Base-by-base conservation (phyloP, 2,113 vertebrate genomes). In the Hyla sarda region DNA sequence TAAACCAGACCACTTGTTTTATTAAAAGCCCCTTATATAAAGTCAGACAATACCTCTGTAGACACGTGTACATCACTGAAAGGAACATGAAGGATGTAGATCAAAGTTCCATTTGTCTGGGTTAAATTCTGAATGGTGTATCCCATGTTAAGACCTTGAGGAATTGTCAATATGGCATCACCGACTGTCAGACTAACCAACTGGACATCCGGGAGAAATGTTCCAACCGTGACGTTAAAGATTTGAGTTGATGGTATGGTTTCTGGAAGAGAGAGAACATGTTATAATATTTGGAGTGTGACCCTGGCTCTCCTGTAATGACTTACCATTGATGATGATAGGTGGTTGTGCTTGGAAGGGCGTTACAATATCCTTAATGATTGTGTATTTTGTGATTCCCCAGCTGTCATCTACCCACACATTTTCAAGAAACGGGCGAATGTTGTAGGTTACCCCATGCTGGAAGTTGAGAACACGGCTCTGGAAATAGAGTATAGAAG, bases 211-310 rank as follows among this genome's bases (percentile, higher is more conserved):
- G 88, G 71, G 0, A 92, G 88, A 37, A 96, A 95, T 0, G 78
- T 89, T 60, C 96, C 95, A 2, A 95, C 58, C 1, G 89, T 77
- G 7, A 93, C 69, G 73, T 91, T 94, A 87, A 96, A 95, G 30
- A 92, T 8, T 17, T n/a, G 58, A 0, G 78, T 71, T 11, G 85
- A 83, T 0, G 90, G 77, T 80, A 92, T 88, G 13, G 93, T 93
- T 0, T 91, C 93, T 91, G 82, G 85, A 69, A 0, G 54, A 12
- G n/a, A 0, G 0, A 83, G 1, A 3, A 28, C n/a, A 62, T 10
- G 58, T 62, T 62, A 14, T 28, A 62, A 13, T 3, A 25, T 13
- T 28, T 19, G 1, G 14, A 32, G 21, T 13, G 12, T 0, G 50
- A 16, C 62, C 16, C 9, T 67, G 28, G 62, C 1, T 16, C 4